phyloP scores from a whole-genome alignment of 1,140 invertebrate species.

The Campoletis sonorensis region DNA sequence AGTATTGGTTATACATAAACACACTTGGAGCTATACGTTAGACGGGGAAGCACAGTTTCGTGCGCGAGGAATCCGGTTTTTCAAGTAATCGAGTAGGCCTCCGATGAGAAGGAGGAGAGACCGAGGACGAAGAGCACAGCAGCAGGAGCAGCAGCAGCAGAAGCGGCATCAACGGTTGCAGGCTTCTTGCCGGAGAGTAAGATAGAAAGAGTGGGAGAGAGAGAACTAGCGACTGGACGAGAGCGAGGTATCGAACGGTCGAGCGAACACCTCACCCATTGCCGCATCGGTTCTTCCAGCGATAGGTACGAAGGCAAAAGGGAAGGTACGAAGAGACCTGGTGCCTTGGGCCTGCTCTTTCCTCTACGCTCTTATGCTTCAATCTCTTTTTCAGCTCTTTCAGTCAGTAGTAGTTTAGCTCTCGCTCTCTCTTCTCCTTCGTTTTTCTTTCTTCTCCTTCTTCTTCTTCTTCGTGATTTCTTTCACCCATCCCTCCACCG shows the following conservation, averaged over 20 bases:
- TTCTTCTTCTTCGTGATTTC: conserved; percentile 54
- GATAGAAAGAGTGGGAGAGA: conserved; percentile 46
- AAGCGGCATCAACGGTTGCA: conserved; percentile 34
- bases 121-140: conserved; percentile 41
- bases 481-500: conserved; percentile 10
- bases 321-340: conserved; percentile 51
- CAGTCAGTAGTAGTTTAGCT: conserved; percentile 48
- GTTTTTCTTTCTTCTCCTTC: conserved; percentile 49
- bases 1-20: conserved; percentile 66
- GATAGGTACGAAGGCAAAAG: conserved; percentile 37
- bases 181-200: conserved; percentile 24
- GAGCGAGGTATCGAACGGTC: conserved; percentile 40
- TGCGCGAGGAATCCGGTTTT: conserved; percentile 75
- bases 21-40: conserved; percentile 58
- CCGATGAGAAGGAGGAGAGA: conserved; percentile 25
- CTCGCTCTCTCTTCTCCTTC: conserved; percentile 47
- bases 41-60: conserved; percentile 72
- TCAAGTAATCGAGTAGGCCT: conserved; percentile 72
- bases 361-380: conserved; percentile 58
- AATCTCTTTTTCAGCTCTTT: conserved; percentile 52
- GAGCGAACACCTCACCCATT: conserved; percentile 39
- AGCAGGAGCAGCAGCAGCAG: conserved; percentile 38
- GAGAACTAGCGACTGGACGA: conserved; percentile 3
- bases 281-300: conserved; percentile 39
- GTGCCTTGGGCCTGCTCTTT: conserved; percentile 65